Percentiles rank a stretch among this genome's conserved stretches.
phyloP scores from a whole-genome alignment of 2,888 invertebrate genomes.

The Lasioglossum lativentre region DNA sequence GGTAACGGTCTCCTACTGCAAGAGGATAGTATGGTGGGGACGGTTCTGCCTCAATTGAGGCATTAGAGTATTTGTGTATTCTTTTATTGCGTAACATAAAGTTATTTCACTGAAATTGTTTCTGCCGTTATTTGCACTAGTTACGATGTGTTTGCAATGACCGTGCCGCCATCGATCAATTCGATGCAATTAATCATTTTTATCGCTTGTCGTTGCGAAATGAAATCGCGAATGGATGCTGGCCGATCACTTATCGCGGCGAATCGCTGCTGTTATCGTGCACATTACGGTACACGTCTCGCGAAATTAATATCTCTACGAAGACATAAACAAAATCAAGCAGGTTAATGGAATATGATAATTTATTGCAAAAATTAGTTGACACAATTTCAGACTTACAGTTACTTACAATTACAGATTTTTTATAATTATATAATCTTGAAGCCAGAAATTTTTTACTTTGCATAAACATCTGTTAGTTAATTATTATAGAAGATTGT shows the following conservation, averaged over 20 bases:
- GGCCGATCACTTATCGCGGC: conserved; percentile 21
- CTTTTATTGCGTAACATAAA: background rate
- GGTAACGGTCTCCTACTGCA: no score
- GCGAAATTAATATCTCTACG: background rate
- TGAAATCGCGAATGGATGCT: background rate
- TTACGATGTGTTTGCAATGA: background rate
- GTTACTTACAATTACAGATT: no score
- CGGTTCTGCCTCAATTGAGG: no score
- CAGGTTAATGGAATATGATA: background rate
- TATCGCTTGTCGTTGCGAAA: conserved; percentile 5
- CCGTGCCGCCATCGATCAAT: conserved; percentile 15
- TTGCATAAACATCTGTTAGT: no score
- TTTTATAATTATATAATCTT: no score
- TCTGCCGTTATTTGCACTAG: background rate
- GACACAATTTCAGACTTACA: no score
- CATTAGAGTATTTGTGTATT: background rate
- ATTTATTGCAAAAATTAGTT: no score
- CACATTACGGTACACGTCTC: background rate
- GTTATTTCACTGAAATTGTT: conserved; percentile 3
- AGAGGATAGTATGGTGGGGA: no score
- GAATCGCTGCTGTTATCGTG: conserved; percentile 6
- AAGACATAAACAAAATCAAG: background rate
- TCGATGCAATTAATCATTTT: conserved; percentile 25
- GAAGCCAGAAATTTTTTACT: no score
- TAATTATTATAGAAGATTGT: no score